Conservation (phyloP, 2,797 vertebrate species). For the Phoeniculus purpureus region DNA sequence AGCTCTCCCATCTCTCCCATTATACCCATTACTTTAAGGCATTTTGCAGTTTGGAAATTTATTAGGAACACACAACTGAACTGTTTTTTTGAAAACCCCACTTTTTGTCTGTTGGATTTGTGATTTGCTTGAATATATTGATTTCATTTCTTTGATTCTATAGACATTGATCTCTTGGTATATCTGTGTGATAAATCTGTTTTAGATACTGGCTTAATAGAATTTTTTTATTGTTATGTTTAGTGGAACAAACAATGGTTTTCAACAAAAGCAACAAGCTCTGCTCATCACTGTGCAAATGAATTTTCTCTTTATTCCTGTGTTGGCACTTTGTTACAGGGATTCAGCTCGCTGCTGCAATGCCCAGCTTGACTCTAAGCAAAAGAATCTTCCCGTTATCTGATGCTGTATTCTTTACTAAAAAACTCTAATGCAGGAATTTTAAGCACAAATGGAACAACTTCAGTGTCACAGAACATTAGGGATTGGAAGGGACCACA, state of each 20-base stretch:
- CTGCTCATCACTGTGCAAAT: neutral
- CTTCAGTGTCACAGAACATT: no score
- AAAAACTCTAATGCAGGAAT: neutral
- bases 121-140: neutral
- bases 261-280: neutral
- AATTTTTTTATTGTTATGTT: neutral
- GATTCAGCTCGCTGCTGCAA: neutral
- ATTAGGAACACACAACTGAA: fast-evolving
- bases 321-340: neutral
- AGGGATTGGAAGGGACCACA: no score
- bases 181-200: neutral
- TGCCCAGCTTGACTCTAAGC: neutral
- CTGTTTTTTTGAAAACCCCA: neutral
- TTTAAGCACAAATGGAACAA: neutral
- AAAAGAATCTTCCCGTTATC: neutral
- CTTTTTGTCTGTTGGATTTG: neutral
- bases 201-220: neutral
- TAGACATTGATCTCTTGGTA: neutral
- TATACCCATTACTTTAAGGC: neutral
- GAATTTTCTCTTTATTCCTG: neutral
- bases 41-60: neutral
- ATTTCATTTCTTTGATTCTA: neutral
- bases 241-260: neutral
- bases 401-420: neutral
- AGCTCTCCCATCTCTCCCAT: fast-evolving